phyloP scores from a whole-genome alignment of 2,797 vertebrate genomes.

The Amblyopsis hoosieri region DNA sequence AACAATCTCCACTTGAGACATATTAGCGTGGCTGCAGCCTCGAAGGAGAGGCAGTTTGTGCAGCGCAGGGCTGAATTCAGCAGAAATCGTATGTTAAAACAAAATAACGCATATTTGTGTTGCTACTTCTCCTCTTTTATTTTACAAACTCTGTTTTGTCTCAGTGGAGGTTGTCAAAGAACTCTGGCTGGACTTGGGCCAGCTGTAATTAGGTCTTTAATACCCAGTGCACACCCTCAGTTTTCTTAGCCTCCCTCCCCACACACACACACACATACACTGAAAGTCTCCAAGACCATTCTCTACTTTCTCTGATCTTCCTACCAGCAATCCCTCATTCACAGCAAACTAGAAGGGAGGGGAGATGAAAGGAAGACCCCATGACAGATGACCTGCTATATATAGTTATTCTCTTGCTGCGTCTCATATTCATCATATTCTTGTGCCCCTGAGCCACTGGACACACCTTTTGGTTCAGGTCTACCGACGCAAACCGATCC shows the following conservation, averaged over 20 bases:
- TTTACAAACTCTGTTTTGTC: slow-evolving; percentile 13
- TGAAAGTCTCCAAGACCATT: slow-evolving; percentile 45
- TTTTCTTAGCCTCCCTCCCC: slow-evolving; percentile 16
- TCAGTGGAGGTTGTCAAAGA: slow-evolving; percentile 25
- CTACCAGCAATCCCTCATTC: slow-evolving; percentile 69
- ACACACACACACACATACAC: slow-evolving; percentile 17
- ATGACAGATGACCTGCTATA: slow-evolving; percentile 76
- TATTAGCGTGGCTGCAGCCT: slow-evolving; percentile 35
- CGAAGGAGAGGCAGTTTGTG: slow-evolving; percentile 29
- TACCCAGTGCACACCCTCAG: slow-evolving; percentile 39
- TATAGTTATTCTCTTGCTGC: slow-evolving; percentile 57
- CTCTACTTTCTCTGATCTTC: slow-evolving; percentile 64
- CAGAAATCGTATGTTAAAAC: slow-evolving; percentile 42
- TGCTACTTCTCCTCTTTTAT: background rate
- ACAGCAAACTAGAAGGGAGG: slow-evolving; percentile 60
- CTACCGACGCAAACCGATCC: slow-evolving; percentile 50
- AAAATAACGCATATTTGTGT: slow-evolving; percentile 29
- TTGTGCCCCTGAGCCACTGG: slow-evolving; percentile 53
- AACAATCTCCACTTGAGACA: slow-evolving; percentile 55
- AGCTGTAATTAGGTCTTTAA: slow-evolving; percentile 52
- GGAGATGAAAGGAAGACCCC: slow-evolving; percentile 56
- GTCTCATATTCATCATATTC: slow-evolving; percentile 65
- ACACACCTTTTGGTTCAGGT: slow-evolving; percentile 62
- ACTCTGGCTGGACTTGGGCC: slow-evolving; percentile 37
- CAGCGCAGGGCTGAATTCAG: slow-evolving; percentile 42